A percentile compares a stretch with the other conserved stretches of the same genome.
phyloP scores from a whole-genome alignment of 2,113 vertebrate species.

The Falco punctatus region DNA sequence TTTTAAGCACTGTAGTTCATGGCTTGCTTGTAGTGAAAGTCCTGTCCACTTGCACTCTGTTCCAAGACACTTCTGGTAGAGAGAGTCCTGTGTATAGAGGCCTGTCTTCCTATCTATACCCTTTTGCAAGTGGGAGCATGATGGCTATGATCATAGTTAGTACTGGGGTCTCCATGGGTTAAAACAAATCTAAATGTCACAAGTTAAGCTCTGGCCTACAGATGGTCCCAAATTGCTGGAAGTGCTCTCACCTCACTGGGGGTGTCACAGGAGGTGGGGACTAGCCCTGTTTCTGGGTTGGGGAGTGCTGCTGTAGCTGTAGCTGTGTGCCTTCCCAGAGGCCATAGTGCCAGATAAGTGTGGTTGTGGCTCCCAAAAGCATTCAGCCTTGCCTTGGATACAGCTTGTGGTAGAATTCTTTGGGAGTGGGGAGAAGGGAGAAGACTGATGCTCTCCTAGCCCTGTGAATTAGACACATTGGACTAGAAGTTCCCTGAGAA shows the following conservation, averaged over 20 bases:
- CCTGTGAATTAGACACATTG: background rate
- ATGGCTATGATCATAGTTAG: background rate
- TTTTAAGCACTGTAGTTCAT: background rate
- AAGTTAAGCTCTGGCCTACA: background rate
- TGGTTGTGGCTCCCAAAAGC: background rate
- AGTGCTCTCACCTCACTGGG: rapidly evolving
- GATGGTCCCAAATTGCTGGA: background rate
- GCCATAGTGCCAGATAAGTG: background rate
- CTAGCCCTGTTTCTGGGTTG: too few relatives aligned
- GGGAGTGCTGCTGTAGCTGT: background rate
- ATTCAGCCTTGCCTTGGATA: background rate
- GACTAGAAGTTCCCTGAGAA: background rate
- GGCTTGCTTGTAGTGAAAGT: background rate
- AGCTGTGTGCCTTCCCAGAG: background rate
- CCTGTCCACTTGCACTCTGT: background rate
- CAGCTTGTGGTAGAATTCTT: background rate
- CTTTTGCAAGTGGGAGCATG: background rate
- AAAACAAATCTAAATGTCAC: background rate
- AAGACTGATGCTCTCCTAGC: background rate
- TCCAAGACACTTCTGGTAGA: background rate
- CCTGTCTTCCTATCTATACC: background rate
- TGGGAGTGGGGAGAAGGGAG: background rate
- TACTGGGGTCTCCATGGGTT: background rate
- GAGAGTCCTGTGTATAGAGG: background rate
- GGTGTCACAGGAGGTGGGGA: background rate